Percentiles rank a stretch among this genome's conserved stretches.
These are phyloP conservation scores for Branchipolynoe longqiensis DNA, from an alignment of 2,888 invertebrate genomes.

Conservation along the genomic window DNA sequence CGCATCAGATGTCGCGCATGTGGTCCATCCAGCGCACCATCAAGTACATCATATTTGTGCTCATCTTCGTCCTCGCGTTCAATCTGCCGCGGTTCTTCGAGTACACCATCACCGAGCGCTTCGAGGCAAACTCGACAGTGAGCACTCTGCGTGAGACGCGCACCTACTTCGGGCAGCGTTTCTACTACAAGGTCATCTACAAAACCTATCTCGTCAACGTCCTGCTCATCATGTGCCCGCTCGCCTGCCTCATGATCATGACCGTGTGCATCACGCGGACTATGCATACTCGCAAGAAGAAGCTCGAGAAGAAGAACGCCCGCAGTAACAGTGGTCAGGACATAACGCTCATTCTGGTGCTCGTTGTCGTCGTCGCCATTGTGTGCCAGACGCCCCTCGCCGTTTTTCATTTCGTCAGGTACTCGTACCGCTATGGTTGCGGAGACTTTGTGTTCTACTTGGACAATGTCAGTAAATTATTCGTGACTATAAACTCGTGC, in stretches of 20 bases:
- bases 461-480: conserved; percentile 69
- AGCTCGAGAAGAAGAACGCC: conserved; percentile 50
- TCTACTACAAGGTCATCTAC: conserved; percentile 66
- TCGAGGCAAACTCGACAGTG: conserved; percentile 24
- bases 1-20: conserved; percentile 62
- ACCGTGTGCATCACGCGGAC: conserved; percentile 65
- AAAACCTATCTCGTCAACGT: conserved; percentile 68
- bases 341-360: conserved; percentile 66
- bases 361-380: conserved; percentile 68
- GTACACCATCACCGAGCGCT: conserved; percentile 62
- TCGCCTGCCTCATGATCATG: conserved; percentile 64
- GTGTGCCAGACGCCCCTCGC: conserved; percentile 68
- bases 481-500: conserved; percentile 68
- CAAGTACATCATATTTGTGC: conserved; percentile 64
- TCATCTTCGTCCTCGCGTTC: conserved; percentile 65
- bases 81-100: conserved; percentile 69
- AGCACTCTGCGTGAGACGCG: conserved; percentile 54
- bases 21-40: conserved; percentile 66
- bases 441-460: conserved; percentile 67
- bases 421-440: conserved; percentile 61
- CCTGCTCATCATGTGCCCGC: conserved; percentile 66
- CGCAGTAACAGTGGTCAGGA: conserved; percentile 56
- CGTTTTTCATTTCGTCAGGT: conserved; percentile 69
- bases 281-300: conserved; percentile 60
- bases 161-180: conserved; percentile 65